Evolutionary conservation across 1,140 invertebrate species (phyloP), one percentile per base, ranked within the genome.

Genomic region (Olivierus martensii): DNA sequence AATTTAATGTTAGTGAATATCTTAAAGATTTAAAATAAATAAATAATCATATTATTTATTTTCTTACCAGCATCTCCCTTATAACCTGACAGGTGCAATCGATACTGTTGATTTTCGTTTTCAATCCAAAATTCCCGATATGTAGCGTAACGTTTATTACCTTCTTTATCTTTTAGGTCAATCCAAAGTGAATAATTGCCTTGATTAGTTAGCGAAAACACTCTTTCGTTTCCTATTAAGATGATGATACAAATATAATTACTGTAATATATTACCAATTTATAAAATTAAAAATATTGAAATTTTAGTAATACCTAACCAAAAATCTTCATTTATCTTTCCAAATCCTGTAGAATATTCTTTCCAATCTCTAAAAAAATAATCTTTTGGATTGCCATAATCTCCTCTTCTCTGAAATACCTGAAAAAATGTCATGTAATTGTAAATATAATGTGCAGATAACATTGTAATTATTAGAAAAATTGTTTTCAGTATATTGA

Each of bases 191-290:
- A 49, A 14, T 53, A 53, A 14, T 55, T 55, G 14, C 62, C 61
- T 42, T 70, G 69, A 43, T 70, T 70, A 3, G 65, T 71, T 1
- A 71, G 39, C 10, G 57, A 53, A 54, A 67, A 65, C 12, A 70
- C 61, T 28, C 62, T 56, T 10, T 70, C 65, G 51, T 69, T 69
- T 3, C 69, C 69, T 43, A 66, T 15, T 14, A 22, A 35, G 14
- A 17, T n/a, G 14, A 17, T n/a, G 19, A 38, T 1, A 38, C 11
- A n/a, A 46, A 46, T 44, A 19, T n/a, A n/a, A n/a, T n/a, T n/a
- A n/a, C n/a, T n/a, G n/a, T n/a, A n/a, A n/a, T n/a, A n/a, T n/a
- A n/a, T n/a, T n/a, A n/a, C n/a, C n/a, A n/a, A n/a, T n/a, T n/a
- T n/a, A n/a, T n/a, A n/a, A n/a, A n/a, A n/a, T n/a, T n/a, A n/a